Evolutionary conservation across 2,797 vertebrate species (phyloP), one percentile per base, ranked within the genome.

Genomic region (Pseudochirops cupreus): DNA sequence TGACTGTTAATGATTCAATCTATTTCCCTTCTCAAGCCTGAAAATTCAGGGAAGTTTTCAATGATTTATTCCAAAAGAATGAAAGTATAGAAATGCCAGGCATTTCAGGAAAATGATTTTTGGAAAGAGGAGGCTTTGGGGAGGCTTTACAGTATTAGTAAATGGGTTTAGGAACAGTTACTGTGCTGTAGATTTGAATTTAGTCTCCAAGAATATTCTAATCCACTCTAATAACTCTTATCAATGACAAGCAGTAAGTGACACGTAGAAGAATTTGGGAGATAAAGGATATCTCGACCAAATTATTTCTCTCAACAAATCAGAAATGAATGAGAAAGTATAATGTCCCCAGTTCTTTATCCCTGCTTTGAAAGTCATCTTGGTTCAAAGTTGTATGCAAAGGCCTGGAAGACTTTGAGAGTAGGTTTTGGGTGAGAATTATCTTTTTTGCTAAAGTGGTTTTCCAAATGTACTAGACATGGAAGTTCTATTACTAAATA

Each of bases 361-460:
- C 55, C 87, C 56, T n/a, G 54, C 94, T 57, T 55, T 74, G 28
- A 96, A 94, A 96, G 57, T 96, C n/a, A 90, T 58, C 62, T 93
- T 90, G 50, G 57, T 87, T 95, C 53, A 94, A 26, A 82, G 28
- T 89, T 92, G 33, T 93, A 90, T 94, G 96, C 89, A 90, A 94
- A 96, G 94, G 46, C 93, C 59, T 91, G 39, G 52, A 11, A 57
- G 62, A 94, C 0, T 0, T 5, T 91, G 12, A 92, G 39, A 87
- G 46, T 87, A 26, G 9, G 10, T 87, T 46, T 87, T 39, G 56
- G 29, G 46, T 28, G 26, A 53, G 54, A 93, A 90, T 90, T 56
- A 18, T 93, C 54, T 93, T 95, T 56, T 96, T 93, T 92, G 58
- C 92, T 95, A 95, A 94, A 96, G 91, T 24, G 91, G 82, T 93